Percentiles rank a stretch among this genome's conserved stretches.
phyloP scores from a whole-genome alignment of 2,797 vertebrate species.

The Diplodus puntazzo region DNA sequence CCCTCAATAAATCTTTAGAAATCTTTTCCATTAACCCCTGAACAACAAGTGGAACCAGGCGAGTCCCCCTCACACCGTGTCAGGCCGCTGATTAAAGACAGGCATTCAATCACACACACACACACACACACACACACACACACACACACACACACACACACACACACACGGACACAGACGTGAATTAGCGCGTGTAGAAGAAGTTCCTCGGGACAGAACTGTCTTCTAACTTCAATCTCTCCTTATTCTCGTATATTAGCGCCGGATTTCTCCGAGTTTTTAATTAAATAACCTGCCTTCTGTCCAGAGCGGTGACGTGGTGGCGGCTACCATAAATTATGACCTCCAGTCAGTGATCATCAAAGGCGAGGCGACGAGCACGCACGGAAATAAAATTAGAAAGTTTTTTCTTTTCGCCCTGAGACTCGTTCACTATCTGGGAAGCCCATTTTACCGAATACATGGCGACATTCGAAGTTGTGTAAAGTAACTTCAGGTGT shows the following conservation, averaged over 20 bases:
- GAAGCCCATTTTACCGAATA: constrained; percentile 28
- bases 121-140: no score
- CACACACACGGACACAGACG: constrained; percentile 35
- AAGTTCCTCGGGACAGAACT: constrained; percentile 26
- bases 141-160: no score
- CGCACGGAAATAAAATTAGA: constrained; percentile 15
- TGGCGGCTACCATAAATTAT: constrained; percentile 20
- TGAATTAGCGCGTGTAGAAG: constrained; percentile 17
- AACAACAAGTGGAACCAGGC: constrained; percentile 81
- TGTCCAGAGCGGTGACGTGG: constrained; percentile 39
- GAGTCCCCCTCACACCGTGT: constrained; percentile 75
- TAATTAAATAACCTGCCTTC: constrained; percentile 53
- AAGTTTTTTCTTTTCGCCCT: constrained; percentile 18
- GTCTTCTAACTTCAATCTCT: constrained; percentile 5
- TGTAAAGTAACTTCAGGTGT: constrained; percentile 2
- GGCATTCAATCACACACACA: constrained; percentile 69
- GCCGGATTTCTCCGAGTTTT: constrained; percentile 5
- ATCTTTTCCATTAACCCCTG: constrained; percentile 80
- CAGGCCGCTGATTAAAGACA: constrained; percentile 76
- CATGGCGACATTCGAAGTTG: constrained; percentile 20
- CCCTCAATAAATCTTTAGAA: constrained; percentile 86
- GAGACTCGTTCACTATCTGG: constrained; percentile 18
- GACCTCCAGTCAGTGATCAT: constrained; percentile 55
- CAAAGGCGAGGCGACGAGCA: constrained; percentile 31
- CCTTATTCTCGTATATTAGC: not conserved